A percentile compares a stretch with the other conserved stretches of the same genome.
Evolutionary conservation across 2,797 vertebrate species (phyloP).

Genomic region (Halcyon chelicuti): DNA sequence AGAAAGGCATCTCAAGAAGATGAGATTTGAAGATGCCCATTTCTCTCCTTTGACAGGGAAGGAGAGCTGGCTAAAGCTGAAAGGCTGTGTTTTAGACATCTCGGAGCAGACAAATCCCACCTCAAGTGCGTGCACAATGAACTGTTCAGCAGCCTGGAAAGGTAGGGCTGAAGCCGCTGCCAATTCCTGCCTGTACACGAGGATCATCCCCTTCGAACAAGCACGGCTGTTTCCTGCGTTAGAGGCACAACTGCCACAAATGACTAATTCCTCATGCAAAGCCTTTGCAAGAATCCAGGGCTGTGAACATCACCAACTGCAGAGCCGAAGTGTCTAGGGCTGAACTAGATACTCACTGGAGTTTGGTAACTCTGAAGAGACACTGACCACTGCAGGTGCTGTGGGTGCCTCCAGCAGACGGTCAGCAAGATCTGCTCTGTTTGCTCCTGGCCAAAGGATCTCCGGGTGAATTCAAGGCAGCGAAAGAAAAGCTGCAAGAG

Average conservation of each 20-base stretch:
- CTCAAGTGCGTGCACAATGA: background rate
- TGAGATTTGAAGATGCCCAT: background rate
- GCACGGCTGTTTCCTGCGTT: background rate
- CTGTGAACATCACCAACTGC: background rate
- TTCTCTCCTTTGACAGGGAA: background rate
- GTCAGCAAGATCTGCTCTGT: background rate
- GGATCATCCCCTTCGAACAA: background rate
- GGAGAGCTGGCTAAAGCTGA: background rate
- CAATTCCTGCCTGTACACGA: accelerated
- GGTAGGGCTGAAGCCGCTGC: background rate
- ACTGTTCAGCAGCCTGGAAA: background rate
- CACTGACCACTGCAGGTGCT: background rate
- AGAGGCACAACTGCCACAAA: background rate
- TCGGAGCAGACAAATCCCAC: background rate
- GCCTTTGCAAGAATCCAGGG: background rate
- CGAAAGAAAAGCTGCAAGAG: background rate
- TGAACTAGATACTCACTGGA: conserved; percentile 3
- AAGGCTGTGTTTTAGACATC: background rate
- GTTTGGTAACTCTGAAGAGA: background rate
- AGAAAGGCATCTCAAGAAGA: background rate
- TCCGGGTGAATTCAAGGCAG: conserved; percentile 24
- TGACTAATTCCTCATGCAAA: background rate
- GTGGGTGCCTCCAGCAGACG: background rate
- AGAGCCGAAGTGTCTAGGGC: background rate
- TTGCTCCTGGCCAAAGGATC: background rate